phyloP scores from a whole-genome alignment of 1,140 invertebrate species.

The Teleopsis dalmanni region DNA sequence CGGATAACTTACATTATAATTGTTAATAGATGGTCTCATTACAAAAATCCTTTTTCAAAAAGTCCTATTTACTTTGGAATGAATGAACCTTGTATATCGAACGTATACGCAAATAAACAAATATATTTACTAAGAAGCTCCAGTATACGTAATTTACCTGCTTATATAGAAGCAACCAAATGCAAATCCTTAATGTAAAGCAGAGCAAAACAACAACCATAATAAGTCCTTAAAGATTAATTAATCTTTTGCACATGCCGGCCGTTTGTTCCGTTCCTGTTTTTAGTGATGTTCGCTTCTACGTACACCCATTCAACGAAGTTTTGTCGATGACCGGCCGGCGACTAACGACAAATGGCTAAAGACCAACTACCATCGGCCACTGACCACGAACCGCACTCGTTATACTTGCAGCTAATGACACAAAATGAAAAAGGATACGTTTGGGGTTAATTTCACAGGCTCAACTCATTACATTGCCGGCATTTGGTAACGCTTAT shows the following conservation, averaged over 20 bases:
- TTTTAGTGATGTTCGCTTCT: background rate
- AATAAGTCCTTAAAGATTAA: conserved; percentile 42
- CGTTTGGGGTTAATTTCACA: conserved; percentile 24
- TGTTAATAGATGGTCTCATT: too few species aligned
- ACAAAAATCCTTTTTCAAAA: too few species aligned
- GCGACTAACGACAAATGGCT: too few species aligned
- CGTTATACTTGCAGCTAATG: conserved; percentile 25
- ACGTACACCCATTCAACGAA: background rate
- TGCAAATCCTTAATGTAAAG: conserved; percentile 2
- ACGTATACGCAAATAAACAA: too few species aligned
- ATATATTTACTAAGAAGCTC: too few species aligned
- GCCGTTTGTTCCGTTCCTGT: conserved; percentile 12
- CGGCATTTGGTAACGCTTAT: conserved; percentile 25
- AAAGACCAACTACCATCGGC: background rate
- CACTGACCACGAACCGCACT: background rate
- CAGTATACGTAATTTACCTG: too few species aligned
- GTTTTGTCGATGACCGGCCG: too few species aligned
- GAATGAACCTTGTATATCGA: too few species aligned
- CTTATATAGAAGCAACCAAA: background rate
- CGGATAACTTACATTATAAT: too few species aligned
- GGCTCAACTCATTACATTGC: background rate
- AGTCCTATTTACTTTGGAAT: too few species aligned
- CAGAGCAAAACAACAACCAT: conserved; percentile 3
- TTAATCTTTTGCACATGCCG: conserved; percentile 43
- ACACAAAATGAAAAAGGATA: conserved; percentile 40